Base-by-base conservation (phyloP, 2,797 vertebrate genomes). In the Lutjanus argentimaculatus region DNA sequence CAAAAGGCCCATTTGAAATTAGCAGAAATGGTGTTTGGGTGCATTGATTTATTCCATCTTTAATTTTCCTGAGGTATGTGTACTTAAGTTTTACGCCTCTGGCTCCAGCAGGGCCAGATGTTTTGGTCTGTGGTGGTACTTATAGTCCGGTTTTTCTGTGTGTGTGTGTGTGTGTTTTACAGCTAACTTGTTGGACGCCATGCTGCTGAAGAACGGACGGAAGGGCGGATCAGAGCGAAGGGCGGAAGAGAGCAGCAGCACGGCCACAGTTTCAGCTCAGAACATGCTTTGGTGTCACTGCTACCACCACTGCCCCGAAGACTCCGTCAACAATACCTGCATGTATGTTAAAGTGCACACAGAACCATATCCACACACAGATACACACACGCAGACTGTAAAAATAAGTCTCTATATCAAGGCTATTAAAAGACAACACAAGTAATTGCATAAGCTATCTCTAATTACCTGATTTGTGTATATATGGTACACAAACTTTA, bases 251-350 rank as follows among this genome's bases (percentile, higher is more conserved):
- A 89, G 87, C 75, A 95, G 96, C 82, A 96, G 93, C 72, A 90
- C 95, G 0, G 94, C 93, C 66, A 91, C 96, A 4, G 91, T 93
- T 13, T 91, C 93, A 58, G 90, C 95, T 0, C 95, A 95, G 84
- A 97, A 96, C 92, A 88, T 95, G 73, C 93, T 99, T 25, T 95
- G 94, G 87, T 99, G 98, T 79, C 96, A 97, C 88, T 99, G 98
- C 94, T 96, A 97, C 89, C 97, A 98, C 79, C 96, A 98, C 72
- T 99, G 98, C 87, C 98, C 98, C 0, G 98, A 99, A 84, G 97
- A 98, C 84, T 96, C 97, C 0, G 93, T 96, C 91, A 99, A 99
- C 95, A 98, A 96, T 86, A 98, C 97, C 40, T 99, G 98, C 98
- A 96, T 96, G 98, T 99, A 93, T 86, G 69, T 17, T 42, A 49